Evolutionary conservation across 2,888 invertebrate species (phyloP).

Genomic region (Euphydryas editha): DNA sequence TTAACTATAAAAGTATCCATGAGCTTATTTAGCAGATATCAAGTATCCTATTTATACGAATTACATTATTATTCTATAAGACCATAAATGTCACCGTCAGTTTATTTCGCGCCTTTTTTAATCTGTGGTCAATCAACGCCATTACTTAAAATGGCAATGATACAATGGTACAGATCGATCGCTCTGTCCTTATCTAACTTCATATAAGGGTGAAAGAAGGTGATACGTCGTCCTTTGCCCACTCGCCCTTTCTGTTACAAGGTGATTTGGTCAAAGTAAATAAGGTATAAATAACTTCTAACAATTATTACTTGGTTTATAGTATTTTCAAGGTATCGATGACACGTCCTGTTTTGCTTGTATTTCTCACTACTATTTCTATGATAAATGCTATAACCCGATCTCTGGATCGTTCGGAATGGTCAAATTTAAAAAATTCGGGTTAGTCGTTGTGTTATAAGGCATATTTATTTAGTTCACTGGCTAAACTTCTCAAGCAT

Average conservation of each 20-base stretch:
- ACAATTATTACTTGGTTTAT: not conserved
- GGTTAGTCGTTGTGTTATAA: no score
- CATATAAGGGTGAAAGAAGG: conserved; percentile 4
- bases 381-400: no score
- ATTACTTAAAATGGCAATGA: conserved; percentile 17
- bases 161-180: not conserved
- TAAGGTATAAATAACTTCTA: not conserved
- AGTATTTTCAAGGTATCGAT: not conserved
- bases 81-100: conserved; percentile 24
- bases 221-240: not conserved
- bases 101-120: conserved; percentile 19
- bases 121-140: conserved; percentile 16
- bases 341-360: no score
- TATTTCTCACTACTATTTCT: no score
- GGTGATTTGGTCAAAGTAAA: conserved; percentile 4
- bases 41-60: no score
- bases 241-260: conserved; percentile 2
- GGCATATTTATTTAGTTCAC: no score
- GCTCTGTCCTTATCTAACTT: conserved; percentile 10
- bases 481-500: no score
- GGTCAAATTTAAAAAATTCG: no score
- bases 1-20: no score
- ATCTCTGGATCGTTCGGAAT: no score
- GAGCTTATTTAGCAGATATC: no score
- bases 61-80: not conserved